phyloP scores from a whole-genome alignment of 2,113 vertebrate species.

The Malurus cyaneus region DNA sequence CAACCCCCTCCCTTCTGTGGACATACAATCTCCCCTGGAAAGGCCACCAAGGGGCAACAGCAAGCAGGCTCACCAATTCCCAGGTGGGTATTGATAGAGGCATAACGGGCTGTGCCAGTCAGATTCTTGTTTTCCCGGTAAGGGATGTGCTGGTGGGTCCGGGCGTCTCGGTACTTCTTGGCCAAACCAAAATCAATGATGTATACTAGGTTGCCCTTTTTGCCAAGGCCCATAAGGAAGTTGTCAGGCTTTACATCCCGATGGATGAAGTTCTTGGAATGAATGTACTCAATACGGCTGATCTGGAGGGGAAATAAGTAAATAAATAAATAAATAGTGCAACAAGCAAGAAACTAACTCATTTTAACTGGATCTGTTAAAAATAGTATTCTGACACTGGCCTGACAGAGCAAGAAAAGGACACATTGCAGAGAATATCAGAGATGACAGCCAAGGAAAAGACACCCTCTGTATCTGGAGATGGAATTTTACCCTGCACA shows the following conservation, averaged over 20 bases:
- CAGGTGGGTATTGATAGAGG: constrained; percentile 97
- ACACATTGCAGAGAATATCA: neutral
- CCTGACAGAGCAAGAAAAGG: neutral
- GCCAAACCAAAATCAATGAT: constrained; percentile 97
- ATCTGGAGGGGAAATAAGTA: constrained; percentile 73
- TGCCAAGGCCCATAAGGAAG: constrained; percentile 96
- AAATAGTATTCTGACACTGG: neutral
- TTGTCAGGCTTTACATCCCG: constrained; percentile 96
- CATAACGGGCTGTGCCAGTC: constrained; percentile 94
- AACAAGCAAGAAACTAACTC: neutral
- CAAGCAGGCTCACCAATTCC: constrained; percentile 85
- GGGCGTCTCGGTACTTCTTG: constrained; percentile 95
- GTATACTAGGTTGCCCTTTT: constrained; percentile 97
- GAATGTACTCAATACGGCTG: constrained; percentile 96
- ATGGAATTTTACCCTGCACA: neutral
- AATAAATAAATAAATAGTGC: neutral
- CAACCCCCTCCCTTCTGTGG: neutral
- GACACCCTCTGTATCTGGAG: neutral
- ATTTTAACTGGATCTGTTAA: neutral
- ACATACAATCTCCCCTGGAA: neutral
- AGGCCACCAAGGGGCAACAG: neutral
- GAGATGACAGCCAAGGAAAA: neutral
- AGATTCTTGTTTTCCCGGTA: constrained; percentile 99
- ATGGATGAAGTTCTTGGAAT: constrained; percentile 99
- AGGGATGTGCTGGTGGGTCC: constrained; percentile 97